Base-by-base conservation (phyloP, 2,888 invertebrate species). In the Drosophila sordidula region DNA sequence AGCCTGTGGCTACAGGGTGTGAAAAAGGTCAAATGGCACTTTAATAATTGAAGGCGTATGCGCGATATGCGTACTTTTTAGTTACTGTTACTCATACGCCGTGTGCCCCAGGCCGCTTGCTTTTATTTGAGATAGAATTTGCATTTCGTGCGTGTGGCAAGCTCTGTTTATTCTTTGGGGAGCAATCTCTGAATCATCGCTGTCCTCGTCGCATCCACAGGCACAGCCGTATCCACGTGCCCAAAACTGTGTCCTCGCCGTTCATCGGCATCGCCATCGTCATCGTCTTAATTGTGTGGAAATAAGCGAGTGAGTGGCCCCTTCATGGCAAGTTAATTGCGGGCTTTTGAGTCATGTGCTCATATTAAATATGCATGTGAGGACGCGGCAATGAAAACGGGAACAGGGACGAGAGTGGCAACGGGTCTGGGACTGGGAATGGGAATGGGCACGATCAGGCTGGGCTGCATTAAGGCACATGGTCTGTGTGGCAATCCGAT, bases 341-440 rank as follows among this genome's bases (percentile, higher is more conserved):
- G 77, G 80, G 76, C 76, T 79, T 72, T 80, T 72, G 76, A 78
- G 77, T 67, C 76, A 79, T 75, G 75, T 77, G 68, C 78, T 73
- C 59, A 49, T 69, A 75, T 79, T 71, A 76, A 76, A 78, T 78
- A 76, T 76, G 80, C 76, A 75, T 71, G 68, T 54, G 56, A 79
- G 75, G 70, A 64, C 73, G 46, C 63, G 57, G 29, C 58, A 69
- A 51, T 69, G 70, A 41, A 50, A 50, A 29, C 14, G 47, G 47
- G 52, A 54, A 46, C 61, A 61, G 61, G 18, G 14, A 25, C 9
- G 16, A 29, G 36, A 22, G 22, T 22, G 22, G 16, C 14, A 44
- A 18, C 22, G 4, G 16, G 8, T 6, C 22, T 9, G 9, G 26
- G 45, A 25, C 34, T 8, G 34, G n/a, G 18, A 29, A 18, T n/a